These are phyloP conservation scores for Trididemnum clinides DNA, from an alignment of 23 tunicate species.

Conservation along the genomic window DNA sequence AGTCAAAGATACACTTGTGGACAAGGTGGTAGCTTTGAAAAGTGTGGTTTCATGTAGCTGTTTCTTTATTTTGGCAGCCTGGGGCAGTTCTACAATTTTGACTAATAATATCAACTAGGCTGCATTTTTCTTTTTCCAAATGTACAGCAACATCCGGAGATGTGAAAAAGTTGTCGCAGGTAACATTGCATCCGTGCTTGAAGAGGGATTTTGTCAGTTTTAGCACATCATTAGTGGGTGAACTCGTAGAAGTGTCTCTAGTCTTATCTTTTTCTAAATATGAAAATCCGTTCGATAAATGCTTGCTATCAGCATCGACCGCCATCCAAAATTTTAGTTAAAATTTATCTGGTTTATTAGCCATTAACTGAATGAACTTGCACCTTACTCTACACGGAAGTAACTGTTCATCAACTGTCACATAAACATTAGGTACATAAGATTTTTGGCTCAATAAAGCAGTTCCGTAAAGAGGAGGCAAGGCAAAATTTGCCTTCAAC, in stretches of 20 bases:
- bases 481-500: constrained; percentile 19
- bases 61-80: constrained; percentile 19
- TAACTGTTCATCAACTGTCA: constrained; percentile 16
- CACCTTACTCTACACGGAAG: constrained; percentile 15
- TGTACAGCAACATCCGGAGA: constrained; percentile 9
- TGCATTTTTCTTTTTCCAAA: constrained; percentile 1
- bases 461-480: constrained; percentile 17
- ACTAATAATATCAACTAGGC: constrained; percentile 4
- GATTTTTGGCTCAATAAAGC: constrained; percentile 12
- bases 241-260: constrained; percentile 6
- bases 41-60: constrained; percentile 29
- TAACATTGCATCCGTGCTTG: constrained; percentile 11
- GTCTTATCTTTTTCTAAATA: constrained; percentile 3
- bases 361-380: constrained; percentile 5
- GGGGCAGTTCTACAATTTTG: constrained; percentile 26
- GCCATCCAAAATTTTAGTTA: constrained; percentile 9
- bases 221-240: background rate
- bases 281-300: background rate
- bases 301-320: constrained; percentile 28
- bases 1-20: background rate
- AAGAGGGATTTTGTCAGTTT: background rate
- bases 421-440: background rate
- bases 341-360: constrained; percentile 12
- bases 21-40: constrained; percentile 10
- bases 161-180: background rate